A percentile compares a stretch with the other conserved stretches of the same genome.
phyloP scores from a whole-genome alignment of 2,888 invertebrate species.

The Schrankia costaestrigalis region DNA sequence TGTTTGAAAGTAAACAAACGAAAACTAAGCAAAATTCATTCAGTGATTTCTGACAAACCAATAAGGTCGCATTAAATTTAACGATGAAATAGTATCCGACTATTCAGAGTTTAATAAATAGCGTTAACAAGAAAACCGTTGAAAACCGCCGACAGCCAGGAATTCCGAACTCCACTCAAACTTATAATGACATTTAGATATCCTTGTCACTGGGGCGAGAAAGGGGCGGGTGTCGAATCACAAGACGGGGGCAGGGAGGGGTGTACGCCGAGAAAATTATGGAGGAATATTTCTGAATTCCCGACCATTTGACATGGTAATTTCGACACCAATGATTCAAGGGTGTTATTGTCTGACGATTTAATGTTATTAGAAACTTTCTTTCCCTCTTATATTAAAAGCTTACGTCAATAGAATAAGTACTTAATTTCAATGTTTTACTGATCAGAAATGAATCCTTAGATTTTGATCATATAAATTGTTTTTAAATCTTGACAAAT shows the following conservation, averaged over 20 bases:
- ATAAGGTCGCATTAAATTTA: conserved; percentile 8
- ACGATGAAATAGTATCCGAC: conserved; percentile 21
- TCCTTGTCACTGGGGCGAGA: conserved; percentile 58
- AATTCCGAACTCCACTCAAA: conserved; percentile 61
- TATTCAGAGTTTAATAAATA: conserved; percentile 47
- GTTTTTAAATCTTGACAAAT: conserved; percentile 52
- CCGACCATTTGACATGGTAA: conserved; percentile 72
- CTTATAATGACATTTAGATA: conserved; percentile 79
- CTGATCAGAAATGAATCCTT: conserved; percentile 37
- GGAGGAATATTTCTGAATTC: conserved; percentile 69
- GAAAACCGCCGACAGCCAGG: conserved; percentile 50
- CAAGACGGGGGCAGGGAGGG: conserved; percentile 25
- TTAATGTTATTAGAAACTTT: conserved; percentile 57
- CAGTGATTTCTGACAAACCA: too few relatives aligned
- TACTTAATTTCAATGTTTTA: conserved; percentile 60
- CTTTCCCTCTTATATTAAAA: conserved; percentile 41
- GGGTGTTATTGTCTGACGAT: conserved; percentile 65
- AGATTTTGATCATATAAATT: conserved; percentile 39
- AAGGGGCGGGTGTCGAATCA: conserved; percentile 34
- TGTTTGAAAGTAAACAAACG: too few relatives aligned
- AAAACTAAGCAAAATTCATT: too few relatives aligned
- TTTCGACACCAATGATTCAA: conserved; percentile 55
- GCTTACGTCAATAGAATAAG: conserved; percentile 46
- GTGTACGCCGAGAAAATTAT: conserved; percentile 31
- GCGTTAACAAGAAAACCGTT: conserved; percentile 48